Base-by-base conservation (phyloP, 2,888 invertebrate species). In the Emmelina monodactyla region DNA sequence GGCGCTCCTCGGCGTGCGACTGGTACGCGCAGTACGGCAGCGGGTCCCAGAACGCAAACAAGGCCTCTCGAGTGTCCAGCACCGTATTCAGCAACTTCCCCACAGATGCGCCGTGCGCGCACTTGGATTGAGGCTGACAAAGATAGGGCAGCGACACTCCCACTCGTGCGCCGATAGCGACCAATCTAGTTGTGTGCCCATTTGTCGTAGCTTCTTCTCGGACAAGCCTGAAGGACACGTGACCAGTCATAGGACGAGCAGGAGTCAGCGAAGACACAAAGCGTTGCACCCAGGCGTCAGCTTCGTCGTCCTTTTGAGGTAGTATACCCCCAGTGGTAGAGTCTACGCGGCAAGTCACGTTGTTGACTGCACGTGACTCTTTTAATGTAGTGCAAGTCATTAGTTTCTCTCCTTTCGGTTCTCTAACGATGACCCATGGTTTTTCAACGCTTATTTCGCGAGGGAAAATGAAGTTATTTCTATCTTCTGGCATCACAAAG, bases 1-100 rank as follows among this genome's bases (percentile, higher is more conserved):
- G 66, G 58, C 65, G 70, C 53, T 68, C 70, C 16, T 63, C 69
- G 28, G 91, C 62, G 53, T 91, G 88, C 49, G 92, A 85, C 58
- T 91, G 91, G 59, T 91, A 92, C 2, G 90, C 91, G 55, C 91
- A 91, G 58, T 92, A 92, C 0, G 92, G 92, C 49, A 92, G 59
- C 3, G 92, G 92, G 57, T 92, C 92, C 92, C 92, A 92, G 53
- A 88, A 88, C 3, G 87, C 84, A 54, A 92, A 92, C 1, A 92
- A 70, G 0, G 90, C 91, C 56, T 92, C 91, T 28, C 89, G 82
- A 46, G 89, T 90, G 52, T 91, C 90, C 46, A 91, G 58, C 22
- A 89, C 87, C 0, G 86, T 87, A 25, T 86, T 85, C 48, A 88
- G 68, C 32, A 88, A 58, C 52, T 85, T 83, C 13, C 83, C 83